Percentiles rank a stretch among this genome's conserved stretches.
Evolutionary conservation across 2,888 invertebrate genomes (phyloP).

Genomic region (Sphaeridia pumilis): DNA sequence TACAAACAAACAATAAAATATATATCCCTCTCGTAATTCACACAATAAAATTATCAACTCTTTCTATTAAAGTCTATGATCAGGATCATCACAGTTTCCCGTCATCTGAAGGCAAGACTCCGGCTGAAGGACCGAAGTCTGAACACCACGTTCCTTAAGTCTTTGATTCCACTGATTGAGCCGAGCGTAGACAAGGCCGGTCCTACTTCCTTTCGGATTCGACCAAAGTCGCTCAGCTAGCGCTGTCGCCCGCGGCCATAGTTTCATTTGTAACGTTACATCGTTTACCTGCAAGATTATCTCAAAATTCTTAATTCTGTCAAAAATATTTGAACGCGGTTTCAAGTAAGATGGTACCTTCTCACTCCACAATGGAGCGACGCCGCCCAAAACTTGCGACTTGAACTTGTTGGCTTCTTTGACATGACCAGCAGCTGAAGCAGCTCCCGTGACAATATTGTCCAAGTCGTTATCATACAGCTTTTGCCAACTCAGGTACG

Average conservation of each 20-base stretch:
- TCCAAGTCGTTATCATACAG: slow-evolving; percentile 14
- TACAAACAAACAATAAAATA: too few species aligned
- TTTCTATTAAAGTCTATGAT: neutral
- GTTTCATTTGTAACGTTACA: slow-evolving; percentile 52
- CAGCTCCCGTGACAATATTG: neutral
- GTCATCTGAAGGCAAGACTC: slow-evolving; percentile 73
- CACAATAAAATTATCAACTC: too few species aligned
- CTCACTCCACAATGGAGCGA: slow-evolving; percentile 76
- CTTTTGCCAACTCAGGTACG: slow-evolving; percentile 21
- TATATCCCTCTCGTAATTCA: too few species aligned
- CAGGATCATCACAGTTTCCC: slow-evolving; percentile 32
- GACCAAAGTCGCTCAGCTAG: slow-evolving; percentile 73
- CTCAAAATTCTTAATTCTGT: neutral
- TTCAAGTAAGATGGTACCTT: slow-evolving; percentile 44
- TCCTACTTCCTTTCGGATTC: slow-evolving; percentile 50
- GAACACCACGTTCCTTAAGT: slow-evolving; percentile 53
- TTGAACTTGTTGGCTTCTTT: neutral
- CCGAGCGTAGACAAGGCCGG: slow-evolving; percentile 58
- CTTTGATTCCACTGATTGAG: slow-evolving; percentile 60
- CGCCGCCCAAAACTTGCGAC: slow-evolving; percentile 51
- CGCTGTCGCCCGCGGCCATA: slow-evolving; percentile 77
- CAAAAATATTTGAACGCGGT: slow-evolving; percentile 2
- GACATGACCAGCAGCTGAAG: neutral
- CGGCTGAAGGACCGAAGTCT: slow-evolving; percentile 63
- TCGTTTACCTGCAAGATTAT: slow-evolving; percentile 46